Percentiles rank a stretch among this genome's conserved stretches.
Conservation (phyloP, 2,797 vertebrate species). For the Cuniculus paca region DNA sequence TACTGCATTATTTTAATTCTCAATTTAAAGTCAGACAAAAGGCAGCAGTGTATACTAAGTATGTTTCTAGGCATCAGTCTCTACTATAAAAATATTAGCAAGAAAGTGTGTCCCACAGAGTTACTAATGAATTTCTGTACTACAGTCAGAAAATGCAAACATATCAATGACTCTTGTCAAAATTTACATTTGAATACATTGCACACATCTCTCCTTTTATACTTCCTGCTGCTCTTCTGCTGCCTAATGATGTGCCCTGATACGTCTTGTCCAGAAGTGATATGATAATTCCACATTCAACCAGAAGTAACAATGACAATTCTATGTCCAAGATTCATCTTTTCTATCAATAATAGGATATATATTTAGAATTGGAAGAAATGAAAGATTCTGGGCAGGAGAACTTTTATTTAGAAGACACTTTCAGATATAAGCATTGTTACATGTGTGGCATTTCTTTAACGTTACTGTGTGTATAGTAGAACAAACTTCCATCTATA, state of each 20-base stretch:
- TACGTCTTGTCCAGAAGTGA: not conserved
- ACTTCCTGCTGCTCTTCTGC: not conserved
- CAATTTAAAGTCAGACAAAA: not conserved
- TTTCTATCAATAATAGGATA: not conserved
- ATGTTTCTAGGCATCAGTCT: not conserved
- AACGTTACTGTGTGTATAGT: not conserved
- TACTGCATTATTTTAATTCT: not conserved
- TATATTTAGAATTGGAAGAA: not conserved
- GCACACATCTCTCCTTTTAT: not conserved
- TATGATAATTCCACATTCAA: not conserved
- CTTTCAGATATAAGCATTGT: not conserved
- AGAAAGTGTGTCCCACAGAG: not conserved
- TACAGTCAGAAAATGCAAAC: not conserved
- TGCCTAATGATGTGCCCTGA: not conserved
- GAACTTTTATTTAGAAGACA: not conserved
- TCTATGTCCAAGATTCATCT: not conserved
- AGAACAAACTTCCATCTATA: not conserved
- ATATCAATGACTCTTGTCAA: not conserved
- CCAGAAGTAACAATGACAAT: not conserved
- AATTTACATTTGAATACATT: not conserved
- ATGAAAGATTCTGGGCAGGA: not conserved
- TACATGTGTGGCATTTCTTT: constrained; percentile 4
- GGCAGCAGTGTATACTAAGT: not conserved
- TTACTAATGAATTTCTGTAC: not conserved
- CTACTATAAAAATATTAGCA: not conserved